A percentile compares a stretch with the other conserved stretches of the same genome.
Conservation (phyloP, 2,797 vertebrate genomes). For the Intellagama lesueurii region DNA sequence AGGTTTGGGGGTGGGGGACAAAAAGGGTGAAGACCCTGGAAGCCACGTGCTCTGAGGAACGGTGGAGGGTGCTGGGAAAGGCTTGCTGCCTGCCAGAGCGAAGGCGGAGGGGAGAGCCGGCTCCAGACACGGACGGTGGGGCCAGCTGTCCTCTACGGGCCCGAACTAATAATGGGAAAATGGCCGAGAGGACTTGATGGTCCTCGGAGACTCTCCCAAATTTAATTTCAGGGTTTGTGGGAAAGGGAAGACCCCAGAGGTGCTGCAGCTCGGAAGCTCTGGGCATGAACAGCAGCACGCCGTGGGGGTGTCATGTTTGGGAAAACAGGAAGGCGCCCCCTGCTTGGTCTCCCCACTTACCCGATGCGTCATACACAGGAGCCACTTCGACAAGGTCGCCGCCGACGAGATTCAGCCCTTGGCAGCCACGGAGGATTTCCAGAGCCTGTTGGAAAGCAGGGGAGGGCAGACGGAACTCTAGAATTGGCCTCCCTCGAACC, state of each 20-base stretch:
- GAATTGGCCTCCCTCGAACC: not conserved
- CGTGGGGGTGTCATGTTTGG: not conserved
- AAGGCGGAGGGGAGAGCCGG: not conserved
- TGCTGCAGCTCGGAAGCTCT: not conserved
- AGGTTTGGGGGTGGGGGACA: too few relatives aligned
- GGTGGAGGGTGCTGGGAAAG: too few relatives aligned
- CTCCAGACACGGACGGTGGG: too few relatives aligned
- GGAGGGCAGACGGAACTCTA: not conserved
- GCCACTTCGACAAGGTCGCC: conserved; percentile 95
- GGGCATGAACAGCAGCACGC: too few relatives aligned
- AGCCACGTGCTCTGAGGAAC: too few relatives aligned
- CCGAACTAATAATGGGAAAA: too few relatives aligned
- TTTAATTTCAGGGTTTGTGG: too few relatives aligned
- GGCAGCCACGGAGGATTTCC: conserved; percentile 92
- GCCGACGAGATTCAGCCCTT: conserved; percentile 89
- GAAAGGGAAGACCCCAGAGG: not conserved
- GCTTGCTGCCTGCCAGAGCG: too few relatives aligned
- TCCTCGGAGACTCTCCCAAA: not conserved
- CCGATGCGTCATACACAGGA: conserved; percentile 88
- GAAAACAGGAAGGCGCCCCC: not conserved
- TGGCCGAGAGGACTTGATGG: not conserved
- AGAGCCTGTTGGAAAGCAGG: conserved; percentile 81
- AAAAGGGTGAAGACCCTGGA: too few relatives aligned
- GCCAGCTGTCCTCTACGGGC: not conserved
- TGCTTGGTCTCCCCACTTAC: conserved; percentile 71